Evolutionary conservation across 2,797 vertebrate genomes (phyloP).

Genomic region (Sebastes taczanowskii): DNA sequence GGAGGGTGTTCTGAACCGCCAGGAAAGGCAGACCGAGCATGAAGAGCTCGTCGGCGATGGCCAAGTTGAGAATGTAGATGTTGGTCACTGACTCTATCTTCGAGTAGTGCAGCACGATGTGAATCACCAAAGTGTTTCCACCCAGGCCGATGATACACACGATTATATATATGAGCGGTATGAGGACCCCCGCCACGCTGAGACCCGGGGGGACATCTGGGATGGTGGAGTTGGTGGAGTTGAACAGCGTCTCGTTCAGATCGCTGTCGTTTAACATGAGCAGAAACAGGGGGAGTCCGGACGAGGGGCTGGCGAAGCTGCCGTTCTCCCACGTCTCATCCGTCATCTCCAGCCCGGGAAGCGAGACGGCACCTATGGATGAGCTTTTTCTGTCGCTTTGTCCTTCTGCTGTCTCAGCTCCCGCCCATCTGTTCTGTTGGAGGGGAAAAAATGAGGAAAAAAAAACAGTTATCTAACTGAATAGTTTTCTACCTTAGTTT

Average conservation of each 20-base stretch:
- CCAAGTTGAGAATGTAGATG: slow-evolving; percentile 97
- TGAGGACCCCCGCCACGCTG: slow-evolving; percentile 77
- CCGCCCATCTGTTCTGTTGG: slow-evolving; percentile 70
- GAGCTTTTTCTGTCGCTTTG: slow-evolving; percentile 9
- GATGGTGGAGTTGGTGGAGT: slow-evolving; percentile 61
- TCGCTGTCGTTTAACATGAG: slow-evolving; percentile 71
- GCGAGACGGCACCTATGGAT: slow-evolving; percentile 46
- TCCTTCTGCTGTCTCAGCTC: slow-evolving; percentile 65
- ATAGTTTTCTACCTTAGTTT: background rate
- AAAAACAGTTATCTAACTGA: background rate
- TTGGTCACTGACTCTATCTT: slow-evolving; percentile 98
- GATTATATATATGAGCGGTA: slow-evolving; percentile 89
- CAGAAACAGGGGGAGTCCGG: slow-evolving; percentile 33
- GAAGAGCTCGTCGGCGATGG: slow-evolving; percentile 94
- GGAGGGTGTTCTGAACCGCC: slow-evolving; percentile 93
- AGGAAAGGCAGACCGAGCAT: slow-evolving; percentile 96
- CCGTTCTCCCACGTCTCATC: slow-evolving; percentile 67
- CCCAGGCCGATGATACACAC: slow-evolving; percentile 91
- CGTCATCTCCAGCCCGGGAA: slow-evolving; percentile 43
- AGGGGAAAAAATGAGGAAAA: background rate
- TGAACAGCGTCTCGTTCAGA: slow-evolving; percentile 69
- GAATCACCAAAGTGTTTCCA: slow-evolving; percentile 94
- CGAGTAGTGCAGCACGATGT: slow-evolving; percentile 93
- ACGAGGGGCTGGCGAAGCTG: slow-evolving; percentile 65
- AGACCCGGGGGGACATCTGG: slow-evolving; percentile 31